phyloP scores from a whole-genome alignment of 2,797 vertebrate genomes.

The Sarcoramphus papa region DNA sequence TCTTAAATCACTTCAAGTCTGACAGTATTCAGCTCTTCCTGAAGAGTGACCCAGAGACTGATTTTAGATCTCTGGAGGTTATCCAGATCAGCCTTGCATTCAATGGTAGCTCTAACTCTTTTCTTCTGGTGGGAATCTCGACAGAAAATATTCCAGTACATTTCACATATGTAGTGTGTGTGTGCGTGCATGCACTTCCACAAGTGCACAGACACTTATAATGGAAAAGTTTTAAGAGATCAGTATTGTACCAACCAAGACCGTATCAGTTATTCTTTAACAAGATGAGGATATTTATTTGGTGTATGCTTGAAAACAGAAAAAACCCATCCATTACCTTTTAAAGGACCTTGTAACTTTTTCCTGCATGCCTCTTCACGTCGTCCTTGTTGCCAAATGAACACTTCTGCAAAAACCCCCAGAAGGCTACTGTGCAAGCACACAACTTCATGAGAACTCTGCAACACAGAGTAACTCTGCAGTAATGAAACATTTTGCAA shows the following conservation, averaged over 20 bases:
- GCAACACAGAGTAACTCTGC: not conserved
- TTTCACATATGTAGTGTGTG: not conserved
- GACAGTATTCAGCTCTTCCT: not conserved
- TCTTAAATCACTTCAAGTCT: not conserved
- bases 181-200: not conserved
- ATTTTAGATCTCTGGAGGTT: not conserved
- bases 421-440: not conserved
- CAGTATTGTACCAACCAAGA: not conserved
- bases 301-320: not conserved
- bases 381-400: not conserved
- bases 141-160: not conserved
- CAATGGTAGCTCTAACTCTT: not conserved
- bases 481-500: not conserved
- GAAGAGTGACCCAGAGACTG: not conserved
- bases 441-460: not conserved
- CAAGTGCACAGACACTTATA: not conserved
- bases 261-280: not conserved
- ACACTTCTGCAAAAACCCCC: accelerated
- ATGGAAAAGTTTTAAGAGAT: not conserved
- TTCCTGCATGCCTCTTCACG: not conserved
- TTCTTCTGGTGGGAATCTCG: not conserved
- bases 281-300: not conserved
- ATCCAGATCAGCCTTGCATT: not conserved
- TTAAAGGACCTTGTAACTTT: not conserved
- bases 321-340: not conserved